Evolutionary conservation across 2,888 invertebrate genomes (phyloP).

Genomic region (Drosophila anceps): DNA sequence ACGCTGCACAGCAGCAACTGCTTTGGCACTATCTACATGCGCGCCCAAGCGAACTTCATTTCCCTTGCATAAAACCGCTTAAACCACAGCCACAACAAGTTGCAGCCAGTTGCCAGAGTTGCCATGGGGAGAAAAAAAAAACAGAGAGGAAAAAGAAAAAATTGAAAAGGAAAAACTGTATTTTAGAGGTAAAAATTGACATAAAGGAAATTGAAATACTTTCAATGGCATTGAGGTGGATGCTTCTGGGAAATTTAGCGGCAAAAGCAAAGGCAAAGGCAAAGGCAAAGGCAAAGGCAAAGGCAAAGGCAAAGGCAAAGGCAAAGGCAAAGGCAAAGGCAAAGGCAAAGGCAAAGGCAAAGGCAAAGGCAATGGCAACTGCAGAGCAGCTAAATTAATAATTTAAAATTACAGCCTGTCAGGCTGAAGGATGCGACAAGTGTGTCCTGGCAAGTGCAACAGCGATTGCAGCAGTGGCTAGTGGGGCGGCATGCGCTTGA

Average conservation of each 20-base stretch:
- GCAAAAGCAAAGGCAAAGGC: constrained; percentile 16
- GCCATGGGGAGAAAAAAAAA: constrained; percentile 13
- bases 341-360: background rate
- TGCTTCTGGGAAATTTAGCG: constrained; percentile 9
- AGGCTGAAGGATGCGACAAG: background rate
- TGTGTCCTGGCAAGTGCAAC: background rate
- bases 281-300: constrained; percentile 6
- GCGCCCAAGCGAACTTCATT: background rate
- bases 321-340: background rate
- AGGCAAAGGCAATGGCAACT: constrained; percentile 7
- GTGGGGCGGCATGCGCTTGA: background rate
- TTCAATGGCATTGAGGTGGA: constrained; percentile 43
- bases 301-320: background rate
- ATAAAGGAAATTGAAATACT: constrained; percentile 51
- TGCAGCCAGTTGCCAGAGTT: background rate
- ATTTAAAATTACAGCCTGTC: constrained; percentile 32
- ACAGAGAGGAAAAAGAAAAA: background rate
- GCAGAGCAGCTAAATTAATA: constrained; percentile 36
- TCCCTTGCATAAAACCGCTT: constrained; percentile 12
- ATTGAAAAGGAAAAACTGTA: background rate
- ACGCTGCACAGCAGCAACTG: background rate
- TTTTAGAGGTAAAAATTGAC: constrained; percentile 19
- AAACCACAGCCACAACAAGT: constrained; percentile 4
- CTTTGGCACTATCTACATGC: background rate
- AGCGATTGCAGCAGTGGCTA: constrained; percentile 21